Percentiles rank a stretch among this genome's conserved stretches.
Evolutionary conservation across 2,797 vertebrate species (phyloP).

Genomic region (Acropternis orthonyx): DNA sequence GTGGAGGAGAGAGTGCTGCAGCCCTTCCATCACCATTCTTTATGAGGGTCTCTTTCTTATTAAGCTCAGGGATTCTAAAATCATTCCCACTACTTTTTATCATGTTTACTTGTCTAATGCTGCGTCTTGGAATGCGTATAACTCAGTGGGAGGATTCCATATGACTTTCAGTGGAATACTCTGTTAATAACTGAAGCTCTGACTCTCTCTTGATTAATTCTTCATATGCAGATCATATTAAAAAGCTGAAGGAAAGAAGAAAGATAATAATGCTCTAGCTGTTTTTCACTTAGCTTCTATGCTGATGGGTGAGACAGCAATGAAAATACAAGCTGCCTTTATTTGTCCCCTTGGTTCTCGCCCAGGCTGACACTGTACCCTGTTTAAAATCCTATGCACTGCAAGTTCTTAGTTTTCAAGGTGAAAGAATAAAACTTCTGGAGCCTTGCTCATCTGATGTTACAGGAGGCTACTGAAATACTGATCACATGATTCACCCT

Average conservation of each 20-base stretch:
- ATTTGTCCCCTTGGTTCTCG: neutral
- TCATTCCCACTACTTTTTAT: neutral
- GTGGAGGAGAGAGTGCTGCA: neutral
- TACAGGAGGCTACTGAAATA: conserved; percentile 18
- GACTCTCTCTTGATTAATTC: neutral
- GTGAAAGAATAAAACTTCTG: neutral
- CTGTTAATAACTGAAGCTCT: conserved; percentile 12
- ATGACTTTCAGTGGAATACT: conserved; percentile 6
- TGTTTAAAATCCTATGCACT: neutral
- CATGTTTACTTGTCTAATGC: neutral
- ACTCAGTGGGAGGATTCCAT: neutral
- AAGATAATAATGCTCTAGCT: neutral
- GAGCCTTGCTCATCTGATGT: neutral
- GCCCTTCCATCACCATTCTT: neutral
- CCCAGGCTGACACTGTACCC: neutral
- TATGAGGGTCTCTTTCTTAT: neutral
- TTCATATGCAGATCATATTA: neutral
- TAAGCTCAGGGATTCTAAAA: neutral
- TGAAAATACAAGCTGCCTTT: neutral
- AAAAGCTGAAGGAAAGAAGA: neutral
- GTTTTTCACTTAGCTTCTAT: neutral
- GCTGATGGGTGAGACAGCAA: neutral
- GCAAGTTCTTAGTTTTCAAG: conserved; percentile 18
- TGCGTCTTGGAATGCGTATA: neutral
- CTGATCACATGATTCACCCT: neutral